phyloP scores from a whole-genome alignment of 64 coral and sea anemone genomes.

The Montipora capricornis region DNA sequence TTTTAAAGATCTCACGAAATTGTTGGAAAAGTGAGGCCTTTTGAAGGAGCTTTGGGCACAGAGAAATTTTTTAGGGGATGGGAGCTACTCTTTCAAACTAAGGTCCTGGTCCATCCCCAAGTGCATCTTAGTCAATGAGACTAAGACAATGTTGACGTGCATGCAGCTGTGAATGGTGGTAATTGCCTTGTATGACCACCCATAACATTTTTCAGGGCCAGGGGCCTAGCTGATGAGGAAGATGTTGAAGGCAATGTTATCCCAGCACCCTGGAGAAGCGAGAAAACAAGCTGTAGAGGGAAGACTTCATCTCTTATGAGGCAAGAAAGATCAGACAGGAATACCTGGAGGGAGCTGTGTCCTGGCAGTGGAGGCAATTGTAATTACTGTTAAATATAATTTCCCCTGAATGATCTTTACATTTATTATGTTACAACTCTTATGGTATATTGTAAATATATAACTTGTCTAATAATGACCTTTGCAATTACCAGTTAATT shows the following conservation, averaged over 20 bases:
- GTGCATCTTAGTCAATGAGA: background rate
- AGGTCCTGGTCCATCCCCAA: constrained; percentile 8
- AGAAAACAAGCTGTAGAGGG: constrained; percentile 34
- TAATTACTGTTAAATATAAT: background rate
- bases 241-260: constrained; percentile 38
- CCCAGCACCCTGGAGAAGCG: constrained; percentile 48
- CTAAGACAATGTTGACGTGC: background rate
- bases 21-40: background rate
- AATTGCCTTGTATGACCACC: constrained; percentile 36
- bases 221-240: background rate
- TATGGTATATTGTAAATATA: too few relatives aligned
- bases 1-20: background rate
- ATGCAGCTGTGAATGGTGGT: background rate
- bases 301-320: constrained; percentile 6
- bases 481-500: background rate
- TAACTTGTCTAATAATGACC: too few relatives aligned
- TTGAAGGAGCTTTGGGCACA: constrained; percentile 7
- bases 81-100: background rate
- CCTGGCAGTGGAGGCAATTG: constrained; percentile 61
- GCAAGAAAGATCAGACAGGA: constrained; percentile 25
- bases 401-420: constrained; percentile 5
- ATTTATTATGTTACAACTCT: background rate
- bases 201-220: constrained; percentile 34
- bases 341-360: constrained; percentile 48
- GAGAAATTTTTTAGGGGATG: background rate